A percentile compares a stretch with the other conserved stretches of the same genome.
phyloP scores from a whole-genome alignment of 2,113 vertebrate species.

The Helogale parvula region DNA sequence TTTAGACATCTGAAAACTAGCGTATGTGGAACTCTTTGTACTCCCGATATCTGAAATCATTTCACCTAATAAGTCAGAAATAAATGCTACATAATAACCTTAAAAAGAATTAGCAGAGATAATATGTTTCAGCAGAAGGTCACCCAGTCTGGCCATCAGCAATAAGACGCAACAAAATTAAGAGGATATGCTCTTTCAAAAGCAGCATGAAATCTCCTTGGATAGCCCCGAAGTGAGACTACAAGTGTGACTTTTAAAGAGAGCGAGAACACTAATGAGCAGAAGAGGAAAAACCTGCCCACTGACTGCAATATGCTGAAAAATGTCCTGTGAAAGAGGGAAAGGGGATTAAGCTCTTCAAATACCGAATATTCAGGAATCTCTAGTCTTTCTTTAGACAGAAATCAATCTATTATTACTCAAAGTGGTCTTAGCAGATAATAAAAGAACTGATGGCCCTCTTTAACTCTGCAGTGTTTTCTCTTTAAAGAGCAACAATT shows the following conservation, averaged over 20 bases:
- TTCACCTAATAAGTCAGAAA: slow-evolving; percentile 41
- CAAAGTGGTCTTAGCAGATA: not conserved
- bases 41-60: slow-evolving; percentile 45
- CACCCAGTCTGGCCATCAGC: not conserved
- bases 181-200: not conserved
- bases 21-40: slow-evolving; percentile 44
- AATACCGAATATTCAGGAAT: not conserved
- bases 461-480: not conserved
- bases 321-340: not conserved
- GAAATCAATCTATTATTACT: not conserved
- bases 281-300: not conserved
- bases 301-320: not conserved
- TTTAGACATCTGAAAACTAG: slow-evolving; percentile 73
- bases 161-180: not conserved
- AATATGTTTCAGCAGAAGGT: not conserved
- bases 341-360: not conserved
- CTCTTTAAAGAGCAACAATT: slow-evolving; percentile 40
- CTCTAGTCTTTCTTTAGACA: not conserved
- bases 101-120: not conserved
- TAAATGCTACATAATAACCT: slow-evolving; percentile 3
- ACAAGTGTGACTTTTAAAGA: slow-evolving; percentile 34
- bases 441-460: not conserved
- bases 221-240: not conserved
- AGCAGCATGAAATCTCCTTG: slow-evolving; percentile 22
- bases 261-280: not conserved